Conservation (phyloP, 2,113 vertebrate species). For the Platichthys flesus region DNA sequence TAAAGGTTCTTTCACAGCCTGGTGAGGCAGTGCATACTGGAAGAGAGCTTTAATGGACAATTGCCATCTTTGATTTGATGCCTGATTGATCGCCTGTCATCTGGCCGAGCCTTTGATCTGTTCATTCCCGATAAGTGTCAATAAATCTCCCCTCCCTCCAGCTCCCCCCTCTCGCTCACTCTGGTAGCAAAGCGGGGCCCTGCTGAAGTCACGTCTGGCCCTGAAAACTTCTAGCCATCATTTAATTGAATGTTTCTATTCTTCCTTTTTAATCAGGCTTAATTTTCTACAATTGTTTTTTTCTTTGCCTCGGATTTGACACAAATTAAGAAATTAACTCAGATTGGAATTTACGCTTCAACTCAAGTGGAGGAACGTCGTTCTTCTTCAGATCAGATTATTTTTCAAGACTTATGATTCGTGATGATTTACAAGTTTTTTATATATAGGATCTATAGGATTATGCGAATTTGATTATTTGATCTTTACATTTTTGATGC, state of each 20-base stretch:
- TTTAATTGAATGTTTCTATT: slow-evolving; percentile 65
- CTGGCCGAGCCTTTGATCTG: slow-evolving; percentile 94
- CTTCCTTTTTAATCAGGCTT: background rate
- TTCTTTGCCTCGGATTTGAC: background rate
- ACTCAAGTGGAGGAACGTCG: background rate
- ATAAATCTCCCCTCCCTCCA: slow-evolving; percentile 87
- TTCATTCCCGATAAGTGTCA: slow-evolving; percentile 99
- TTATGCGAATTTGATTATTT: background rate
- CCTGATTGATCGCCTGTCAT: slow-evolving; percentile 97
- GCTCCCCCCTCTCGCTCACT: slow-evolving; percentile 55
- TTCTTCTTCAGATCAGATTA: background rate
- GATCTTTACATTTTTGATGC: background rate
- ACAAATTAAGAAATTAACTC: background rate
- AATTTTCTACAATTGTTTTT: background rate
- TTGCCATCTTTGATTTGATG: slow-evolving; percentile 98
- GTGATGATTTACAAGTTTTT: background rate
- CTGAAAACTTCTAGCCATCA: slow-evolving; percentile 80
- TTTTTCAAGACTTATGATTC: background rate
- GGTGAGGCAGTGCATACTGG: slow-evolving; percentile 83
- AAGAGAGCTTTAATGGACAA: slow-evolving; percentile 90
- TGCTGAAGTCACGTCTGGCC: slow-evolving; percentile 89
- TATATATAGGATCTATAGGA: background rate
- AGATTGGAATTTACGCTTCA: background rate
- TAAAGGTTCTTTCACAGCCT: slow-evolving; percentile 86
- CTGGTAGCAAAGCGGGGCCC: slow-evolving; percentile 84